Conservation (phyloP, 2,113 vertebrate species). For the Tenebrosternarchus preto region DNA sequence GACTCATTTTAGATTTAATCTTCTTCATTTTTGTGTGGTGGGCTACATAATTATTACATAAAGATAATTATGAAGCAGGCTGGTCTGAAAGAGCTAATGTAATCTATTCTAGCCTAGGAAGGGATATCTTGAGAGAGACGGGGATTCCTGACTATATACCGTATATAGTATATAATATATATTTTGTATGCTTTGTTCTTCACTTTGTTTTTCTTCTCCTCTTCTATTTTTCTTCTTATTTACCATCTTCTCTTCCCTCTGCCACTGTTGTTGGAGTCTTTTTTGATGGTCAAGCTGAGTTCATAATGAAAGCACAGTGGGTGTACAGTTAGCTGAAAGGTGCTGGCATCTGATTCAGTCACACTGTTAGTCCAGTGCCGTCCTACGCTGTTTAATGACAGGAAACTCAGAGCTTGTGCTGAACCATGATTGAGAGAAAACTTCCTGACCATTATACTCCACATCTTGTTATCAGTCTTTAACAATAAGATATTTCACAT, state of each 20-base stretch:
- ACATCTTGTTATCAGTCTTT: neutral
- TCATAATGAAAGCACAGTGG: conserved; percentile 46
- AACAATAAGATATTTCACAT: neutral
- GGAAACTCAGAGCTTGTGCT: neutral
- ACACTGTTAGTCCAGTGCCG: conserved; percentile 11
- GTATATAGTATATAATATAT: too few relatives aligned
- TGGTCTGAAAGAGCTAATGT: conserved; percentile 10
- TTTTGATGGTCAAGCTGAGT: conserved; percentile 47
- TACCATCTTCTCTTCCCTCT: neutral
- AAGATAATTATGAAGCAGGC: conserved; percentile 21
- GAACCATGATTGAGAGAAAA: neutral
- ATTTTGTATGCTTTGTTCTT: neutral
- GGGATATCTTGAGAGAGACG: neutral
- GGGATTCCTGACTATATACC: neutral
- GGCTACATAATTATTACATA: conserved; percentile 21
- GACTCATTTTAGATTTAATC: conserved; percentile 19
- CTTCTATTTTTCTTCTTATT: neutral
- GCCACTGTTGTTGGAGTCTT: conserved; percentile 24
- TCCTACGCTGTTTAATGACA: neutral
- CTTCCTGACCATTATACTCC: neutral
- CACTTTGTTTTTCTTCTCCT: neutral
- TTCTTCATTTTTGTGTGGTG: conserved; percentile 4
- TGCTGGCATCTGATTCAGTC: conserved; percentile 47
- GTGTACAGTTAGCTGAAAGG: conserved; percentile 37
- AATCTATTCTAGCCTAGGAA: conserved; percentile 5